Evolutionary conservation across 2,888 invertebrate genomes (phyloP), one percentile per base, ranked within the genome.

Genomic region (Dasysyrphus tricinctus): DNA sequence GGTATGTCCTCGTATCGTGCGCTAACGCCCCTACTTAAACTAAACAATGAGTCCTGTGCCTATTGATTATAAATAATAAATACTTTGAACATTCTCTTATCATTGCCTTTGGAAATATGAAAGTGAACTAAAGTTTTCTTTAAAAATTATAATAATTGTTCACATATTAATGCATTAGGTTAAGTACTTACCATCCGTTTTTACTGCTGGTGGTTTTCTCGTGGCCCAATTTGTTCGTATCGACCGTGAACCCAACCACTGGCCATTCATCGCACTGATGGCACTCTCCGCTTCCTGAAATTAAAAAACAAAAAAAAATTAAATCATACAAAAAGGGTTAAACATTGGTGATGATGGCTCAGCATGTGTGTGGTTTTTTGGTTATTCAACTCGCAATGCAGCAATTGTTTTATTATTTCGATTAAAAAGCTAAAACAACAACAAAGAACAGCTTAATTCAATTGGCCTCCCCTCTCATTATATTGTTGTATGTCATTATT

Each of bases 201-300:
- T 97, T 51, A 97, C 96, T 89, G 97, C 96, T 49, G 98, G 98
- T 69, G 99, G 99, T 95, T 99, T 99, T 92, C 99, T 95, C 54
- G 99, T 99, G 65, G 99, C 99, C 99, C 99, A 99, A 94, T 99
- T 99, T 90, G 99, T 99, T 90, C 99, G 95, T 93, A 99, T 99
- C 90, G 98, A 97, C 90, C 99, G 95, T 89, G 98, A 98, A 14
- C 99, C 99, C 80, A 99, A 94, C 99, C 99, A 99, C 93, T 99
- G 99, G 8, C 99, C 99, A 93, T 99, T 99, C 99, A 99, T 99
- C 73, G 97, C 97, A 73, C 97, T 96, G 89, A 99, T 99, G 87
- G 99, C 99, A 90, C 97, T 97, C 93, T 99, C 99, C 75, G 99
- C 99, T 94, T 99, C 99, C 97, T 97, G 94, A 2, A 94, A 90